Evolutionary conservation across 2,113 vertebrate species (phyloP).

Genomic region (Saguinus imperator): DNA sequence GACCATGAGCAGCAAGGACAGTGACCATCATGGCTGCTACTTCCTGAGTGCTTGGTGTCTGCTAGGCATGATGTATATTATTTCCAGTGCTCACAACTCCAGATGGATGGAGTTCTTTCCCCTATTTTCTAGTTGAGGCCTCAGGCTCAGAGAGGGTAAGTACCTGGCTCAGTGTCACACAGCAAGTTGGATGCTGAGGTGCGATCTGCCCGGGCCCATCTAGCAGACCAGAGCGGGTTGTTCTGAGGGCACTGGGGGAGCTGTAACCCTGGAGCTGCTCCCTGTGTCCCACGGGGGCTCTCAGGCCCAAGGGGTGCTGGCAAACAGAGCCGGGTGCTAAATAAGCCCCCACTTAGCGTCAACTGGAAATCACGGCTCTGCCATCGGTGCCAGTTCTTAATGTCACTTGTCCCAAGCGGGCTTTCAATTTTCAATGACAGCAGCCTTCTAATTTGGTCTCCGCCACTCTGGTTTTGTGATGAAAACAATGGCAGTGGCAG

Average conservation of each 20-base stretch:
- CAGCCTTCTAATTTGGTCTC: slow-evolving; percentile 39
- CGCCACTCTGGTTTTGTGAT: not conserved
- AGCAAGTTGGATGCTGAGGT: not conserved
- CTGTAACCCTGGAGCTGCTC: not conserved
- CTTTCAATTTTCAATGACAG: not conserved
- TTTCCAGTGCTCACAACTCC: not conserved
- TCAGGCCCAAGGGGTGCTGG: not conserved
- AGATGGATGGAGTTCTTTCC: not conserved
- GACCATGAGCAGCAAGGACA: not conserved
- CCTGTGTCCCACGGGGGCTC: fast-evolving
- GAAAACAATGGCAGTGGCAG: slow-evolving; percentile 44
- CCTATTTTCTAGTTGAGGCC: not conserved
- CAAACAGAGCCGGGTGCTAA: not conserved
- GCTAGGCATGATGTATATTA: fast-evolving
- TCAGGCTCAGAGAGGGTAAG: not conserved
- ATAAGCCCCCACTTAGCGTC: not conserved
- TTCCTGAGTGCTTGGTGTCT: fast-evolving
- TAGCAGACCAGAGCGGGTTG: not conserved
- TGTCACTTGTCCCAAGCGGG: slow-evolving; percentile 6
- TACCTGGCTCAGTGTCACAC: fast-evolving
- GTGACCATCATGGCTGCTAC: fast-evolving
- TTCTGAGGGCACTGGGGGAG: not conserved
- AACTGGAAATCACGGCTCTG: not conserved
- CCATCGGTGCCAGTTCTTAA: not conserved
- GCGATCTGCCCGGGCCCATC: not conserved